These are phyloP conservation scores for Tiphia femorata DNA, from an alignment of 2,888 invertebrate species.

Conservation along the genomic window DNA sequence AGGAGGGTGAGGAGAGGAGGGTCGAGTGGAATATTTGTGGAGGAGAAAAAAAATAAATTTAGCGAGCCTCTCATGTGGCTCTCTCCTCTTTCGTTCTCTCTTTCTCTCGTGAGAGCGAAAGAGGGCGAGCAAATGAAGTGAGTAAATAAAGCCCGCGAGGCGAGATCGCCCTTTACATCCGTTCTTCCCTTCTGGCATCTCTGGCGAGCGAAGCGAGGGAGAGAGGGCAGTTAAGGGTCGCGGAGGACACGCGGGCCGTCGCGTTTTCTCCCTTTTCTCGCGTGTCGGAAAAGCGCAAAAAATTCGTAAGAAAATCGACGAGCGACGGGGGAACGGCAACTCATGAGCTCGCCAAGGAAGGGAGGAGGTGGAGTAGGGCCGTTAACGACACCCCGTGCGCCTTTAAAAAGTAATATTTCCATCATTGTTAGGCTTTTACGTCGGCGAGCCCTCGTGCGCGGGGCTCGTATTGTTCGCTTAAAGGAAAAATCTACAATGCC, in stretches of 20 bases:
- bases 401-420: constrained; percentile 66
- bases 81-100: too few relatives aligned
- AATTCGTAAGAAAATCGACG: constrained; percentile 37
- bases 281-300: constrained; percentile 2
- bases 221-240: too few relatives aligned
- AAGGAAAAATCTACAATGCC: constrained; percentile 23
- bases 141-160: too few relatives aligned
- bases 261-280: background rate
- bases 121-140: too few relatives aligned
- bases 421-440: constrained; percentile 64
- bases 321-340: constrained; percentile 36
- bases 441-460: constrained; percentile 26
- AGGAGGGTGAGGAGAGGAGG: too few relatives aligned
- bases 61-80: too few relatives aligned
- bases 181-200: too few relatives aligned
- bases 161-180: too few relatives aligned
- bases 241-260: background rate
- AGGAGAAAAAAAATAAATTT: too few relatives aligned
- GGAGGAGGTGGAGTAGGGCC: constrained; percentile 27
- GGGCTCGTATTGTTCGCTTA: constrained; percentile 39
- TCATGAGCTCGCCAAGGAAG: constrained; percentile 22
- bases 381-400: constrained; percentile 60
- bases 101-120: too few relatives aligned
- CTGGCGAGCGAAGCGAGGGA: too few relatives aligned
- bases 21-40: too few relatives aligned